These are phyloP conservation scores for Cenopis cana DNA, from an alignment of 2,888 invertebrate genomes.

Conservation along the genomic window DNA sequence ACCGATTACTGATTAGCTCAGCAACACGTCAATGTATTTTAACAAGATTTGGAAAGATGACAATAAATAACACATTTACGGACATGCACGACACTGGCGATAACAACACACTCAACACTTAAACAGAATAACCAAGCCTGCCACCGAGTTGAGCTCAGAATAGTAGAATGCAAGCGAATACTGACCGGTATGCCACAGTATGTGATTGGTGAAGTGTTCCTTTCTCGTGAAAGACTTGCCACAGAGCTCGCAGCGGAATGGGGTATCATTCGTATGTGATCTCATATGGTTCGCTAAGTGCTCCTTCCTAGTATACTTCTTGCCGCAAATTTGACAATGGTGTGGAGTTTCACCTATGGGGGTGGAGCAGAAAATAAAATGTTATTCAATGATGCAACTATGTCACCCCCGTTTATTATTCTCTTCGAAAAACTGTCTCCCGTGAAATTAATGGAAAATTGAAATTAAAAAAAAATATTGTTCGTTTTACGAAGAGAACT, in stretches of 20 bases:
- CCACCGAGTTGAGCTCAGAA: constrained; percentile 52
- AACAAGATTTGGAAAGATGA: background rate
- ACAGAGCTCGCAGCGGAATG: constrained; percentile 94
- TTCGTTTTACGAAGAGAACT: constrained; percentile 46
- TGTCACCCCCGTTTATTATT: constrained; percentile 55
- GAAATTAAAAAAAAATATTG: constrained; percentile 6
- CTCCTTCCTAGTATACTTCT: constrained; percentile 95
- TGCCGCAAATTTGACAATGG: constrained; percentile 94
- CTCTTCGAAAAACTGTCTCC: constrained; percentile 47
- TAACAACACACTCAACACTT: background rate
- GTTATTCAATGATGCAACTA: constrained; percentile 85
- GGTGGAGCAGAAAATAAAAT: constrained; percentile 80
- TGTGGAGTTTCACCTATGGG: constrained; percentile 92
- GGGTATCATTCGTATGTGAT: constrained; percentile 94
- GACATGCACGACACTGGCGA: background rate
- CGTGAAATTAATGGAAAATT: constrained; percentile 29
- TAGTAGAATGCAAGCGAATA: constrained; percentile 61
- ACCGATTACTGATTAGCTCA: too few species aligned
- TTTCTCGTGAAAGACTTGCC: constrained; percentile 95
- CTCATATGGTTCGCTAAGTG: constrained; percentile 95
- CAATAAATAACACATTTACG: background rate
- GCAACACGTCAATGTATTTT: background rate
- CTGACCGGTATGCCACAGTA: constrained; percentile 93
- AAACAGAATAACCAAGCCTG: constrained; percentile 64
- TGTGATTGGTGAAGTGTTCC: constrained; percentile 96